Evolutionary conservation across 2,888 invertebrate genomes (phyloP).

Genomic region (Disparrhopalites patrizii): DNA sequence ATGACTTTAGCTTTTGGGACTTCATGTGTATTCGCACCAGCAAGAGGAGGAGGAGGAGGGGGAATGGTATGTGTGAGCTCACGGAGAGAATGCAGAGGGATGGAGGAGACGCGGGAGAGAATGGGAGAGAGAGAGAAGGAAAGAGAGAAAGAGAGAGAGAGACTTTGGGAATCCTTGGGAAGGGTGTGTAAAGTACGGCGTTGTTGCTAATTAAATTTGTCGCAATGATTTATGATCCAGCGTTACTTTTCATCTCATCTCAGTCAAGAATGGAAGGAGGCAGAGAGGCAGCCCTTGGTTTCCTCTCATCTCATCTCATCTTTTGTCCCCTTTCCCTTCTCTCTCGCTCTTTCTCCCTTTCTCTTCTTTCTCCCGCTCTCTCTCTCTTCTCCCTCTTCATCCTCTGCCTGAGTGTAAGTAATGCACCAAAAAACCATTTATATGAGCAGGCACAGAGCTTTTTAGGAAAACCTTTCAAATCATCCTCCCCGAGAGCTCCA

Average conservation of each 20-base stretch:
- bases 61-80: conserved; percentile 2
- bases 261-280: conserved; percentile 18
- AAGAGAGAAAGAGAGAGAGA: conserved; percentile 9
- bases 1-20: conserved; percentile 2
- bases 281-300: background rate
- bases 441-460: too few relatives aligned
- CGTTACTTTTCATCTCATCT: conserved; percentile 40
- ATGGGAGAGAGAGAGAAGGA: too few relatives aligned
- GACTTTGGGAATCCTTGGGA: conserved; percentile 24
- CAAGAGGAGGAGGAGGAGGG: background rate
- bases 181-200: conserved; percentile 24
- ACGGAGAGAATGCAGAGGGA: too few relatives aligned
- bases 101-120: too few relatives aligned
- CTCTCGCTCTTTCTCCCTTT: background rate
- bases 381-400: too few relatives aligned
- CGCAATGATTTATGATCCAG: conserved; percentile 48
- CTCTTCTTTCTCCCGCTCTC: too few relatives aligned
- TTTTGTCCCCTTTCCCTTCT: conserved; percentile 14
- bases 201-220: conserved; percentile 48
- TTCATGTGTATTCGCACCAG: too few relatives aligned
- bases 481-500: too few relatives aligned
- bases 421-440: too few relatives aligned
- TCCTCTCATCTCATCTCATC: conserved; percentile 23
- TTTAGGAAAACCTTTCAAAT: too few relatives aligned
- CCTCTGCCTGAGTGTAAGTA: too few relatives aligned